Percentiles rank a stretch among this genome's conserved stretches.
These are phyloP conservation scores for Crepidodera aurea DNA, from an alignment of 2,888 invertebrate genomes.

Conservation along the genomic window DNA sequence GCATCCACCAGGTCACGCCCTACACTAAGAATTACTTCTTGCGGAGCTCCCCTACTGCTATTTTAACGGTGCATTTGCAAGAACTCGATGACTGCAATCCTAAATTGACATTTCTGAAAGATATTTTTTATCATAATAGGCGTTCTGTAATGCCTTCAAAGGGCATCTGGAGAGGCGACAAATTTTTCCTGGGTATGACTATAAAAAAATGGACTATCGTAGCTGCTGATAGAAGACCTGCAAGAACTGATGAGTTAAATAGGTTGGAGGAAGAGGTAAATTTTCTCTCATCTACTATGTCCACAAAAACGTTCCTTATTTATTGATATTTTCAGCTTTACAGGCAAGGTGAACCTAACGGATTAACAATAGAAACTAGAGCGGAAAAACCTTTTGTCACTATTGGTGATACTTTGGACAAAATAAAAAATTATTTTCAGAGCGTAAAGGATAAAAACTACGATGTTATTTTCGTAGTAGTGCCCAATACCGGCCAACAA, in stretches of 20 bases:
- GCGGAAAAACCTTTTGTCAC: conserved; percentile 35
- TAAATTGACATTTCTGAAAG: too few species aligned
- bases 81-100: too few species aligned
- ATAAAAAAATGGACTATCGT: conserved; percentile 64
- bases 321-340: conserved; percentile 34
- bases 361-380: conserved; percentile 32
- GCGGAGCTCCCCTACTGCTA: too few species aligned
- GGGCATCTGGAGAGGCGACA: conserved; percentile 62
- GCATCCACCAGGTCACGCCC: too few species aligned
- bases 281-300: conserved; percentile 1
- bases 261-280: conserved; percentile 54
- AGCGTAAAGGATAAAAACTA: conserved; percentile 47
- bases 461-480: conserved; percentile 70
- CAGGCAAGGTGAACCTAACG: conserved; percentile 27
- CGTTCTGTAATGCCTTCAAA: conserved; percentile 50
- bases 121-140: too few species aligned
- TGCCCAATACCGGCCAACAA: conserved; percentile 61
- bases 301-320: background rate
- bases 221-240: conserved; percentile 51
- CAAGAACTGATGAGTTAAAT: conserved; percentile 43
- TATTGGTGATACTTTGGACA: conserved; percentile 12
- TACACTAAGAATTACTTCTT: too few species aligned
- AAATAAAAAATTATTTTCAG: conserved; percentile 13
- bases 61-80: too few species aligned
- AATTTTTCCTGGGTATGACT: conserved; percentile 56